Percentiles rank a stretch among this genome's conserved stretches.
Conservation (phyloP, 2,113 vertebrate species). For the Mola mola region DNA sequence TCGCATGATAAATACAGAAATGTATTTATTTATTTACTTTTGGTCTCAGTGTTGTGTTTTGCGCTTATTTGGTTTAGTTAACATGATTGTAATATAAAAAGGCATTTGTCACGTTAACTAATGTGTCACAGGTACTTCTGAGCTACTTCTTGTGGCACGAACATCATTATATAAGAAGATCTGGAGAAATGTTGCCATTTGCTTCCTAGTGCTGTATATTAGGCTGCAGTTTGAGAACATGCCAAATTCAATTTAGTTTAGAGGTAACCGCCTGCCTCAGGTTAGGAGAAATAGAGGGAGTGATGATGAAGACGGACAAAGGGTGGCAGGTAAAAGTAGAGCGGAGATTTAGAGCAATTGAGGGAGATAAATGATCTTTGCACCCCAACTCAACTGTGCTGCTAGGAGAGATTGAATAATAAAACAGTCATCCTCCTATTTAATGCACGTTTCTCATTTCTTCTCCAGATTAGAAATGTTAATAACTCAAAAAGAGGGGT, state of each 20-base stretch:
- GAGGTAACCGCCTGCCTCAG: constrained; percentile 34
- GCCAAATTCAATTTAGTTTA: constrained; percentile 53
- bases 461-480: constrained; percentile 17
- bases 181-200: constrained; percentile 10
- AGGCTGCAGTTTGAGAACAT: constrained; percentile 35
- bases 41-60: neutral
- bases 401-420: constrained; percentile 17
- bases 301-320: constrained; percentile 3
- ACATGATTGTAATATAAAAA: neutral
- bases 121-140: neutral
- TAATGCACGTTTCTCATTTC: constrained; percentile 32
- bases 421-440: constrained; percentile 41
- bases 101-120: neutral
- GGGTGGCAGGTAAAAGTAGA: constrained; percentile 10
- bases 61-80: neutral
- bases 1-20: neutral
- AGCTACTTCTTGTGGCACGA: constrained; percentile 3
- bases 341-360: constrained; percentile 34
- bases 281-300: constrained; percentile 9
- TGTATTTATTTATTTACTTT: neutral
- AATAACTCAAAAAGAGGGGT: constrained; percentile 19
- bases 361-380: constrained; percentile 43
- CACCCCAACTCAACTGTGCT: neutral
- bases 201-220: constrained; percentile 9
- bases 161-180: constrained; percentile 18